Percentiles rank a stretch among this genome's conserved stretches.
phyloP scores from a whole-genome alignment of 2,797 vertebrate genomes.

The Graptemys geographica region DNA sequence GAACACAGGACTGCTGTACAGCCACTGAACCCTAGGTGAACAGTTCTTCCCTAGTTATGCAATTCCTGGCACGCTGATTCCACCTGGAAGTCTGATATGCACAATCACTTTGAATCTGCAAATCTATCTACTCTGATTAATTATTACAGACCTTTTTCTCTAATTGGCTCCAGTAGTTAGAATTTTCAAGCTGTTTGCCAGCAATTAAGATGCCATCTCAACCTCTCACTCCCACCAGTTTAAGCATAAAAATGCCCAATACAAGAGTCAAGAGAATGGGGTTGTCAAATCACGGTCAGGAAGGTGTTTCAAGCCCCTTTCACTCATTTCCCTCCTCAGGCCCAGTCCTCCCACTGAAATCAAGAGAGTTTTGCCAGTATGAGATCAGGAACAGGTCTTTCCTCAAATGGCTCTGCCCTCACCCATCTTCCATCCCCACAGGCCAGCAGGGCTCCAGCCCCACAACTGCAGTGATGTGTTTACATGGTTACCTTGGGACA shows the following conservation, averaged over 20 bases:
- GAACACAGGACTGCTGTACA: neutral
- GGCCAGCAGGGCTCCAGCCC: neutral
- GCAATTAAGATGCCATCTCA: neutral
- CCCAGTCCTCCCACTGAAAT: neutral
- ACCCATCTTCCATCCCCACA: neutral
- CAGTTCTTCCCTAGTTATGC: fast-evolving
- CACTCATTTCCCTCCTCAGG: neutral
- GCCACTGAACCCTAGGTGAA: fast-evolving
- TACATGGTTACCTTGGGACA: neutral
- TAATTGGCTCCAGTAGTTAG: neutral
- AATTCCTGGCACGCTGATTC: neutral
- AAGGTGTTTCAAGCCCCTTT: neutral
- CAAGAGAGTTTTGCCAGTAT: neutral
- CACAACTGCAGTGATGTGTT: neutral
- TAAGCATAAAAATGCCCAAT: neutral
- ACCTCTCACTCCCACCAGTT: neutral
- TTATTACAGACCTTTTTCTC: neutral
- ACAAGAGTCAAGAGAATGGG: neutral
- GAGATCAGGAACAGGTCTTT: neutral
- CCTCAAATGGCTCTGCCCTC: too few species aligned
- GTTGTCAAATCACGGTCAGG: neutral
- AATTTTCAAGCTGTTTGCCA: neutral
- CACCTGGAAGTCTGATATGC: fast-evolving
- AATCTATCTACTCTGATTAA: neutral
- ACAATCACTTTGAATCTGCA: fast-evolving